Evolutionary conservation across 2,113 vertebrate species (phyloP).

Genomic region (Burhinus oedicnemus): DNA sequence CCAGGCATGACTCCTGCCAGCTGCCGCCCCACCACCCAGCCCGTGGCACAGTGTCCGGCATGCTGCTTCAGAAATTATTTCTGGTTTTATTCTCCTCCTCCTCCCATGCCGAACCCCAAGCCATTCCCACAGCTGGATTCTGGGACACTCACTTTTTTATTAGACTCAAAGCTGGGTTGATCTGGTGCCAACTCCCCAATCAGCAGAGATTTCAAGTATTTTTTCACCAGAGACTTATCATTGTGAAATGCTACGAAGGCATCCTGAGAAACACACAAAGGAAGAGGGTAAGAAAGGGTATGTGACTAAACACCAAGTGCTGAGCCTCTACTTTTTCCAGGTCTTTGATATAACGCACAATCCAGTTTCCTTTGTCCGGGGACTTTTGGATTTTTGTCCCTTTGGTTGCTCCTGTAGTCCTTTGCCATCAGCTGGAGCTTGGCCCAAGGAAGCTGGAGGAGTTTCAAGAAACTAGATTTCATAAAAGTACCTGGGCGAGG

Average conservation of each 20-base stretch:
- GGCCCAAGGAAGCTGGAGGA: slow-evolving; percentile 20
- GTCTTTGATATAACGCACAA: neutral
- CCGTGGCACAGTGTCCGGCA: rapidly evolving
- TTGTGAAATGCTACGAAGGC: slow-evolving; percentile 80
- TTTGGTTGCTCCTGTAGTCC: neutral
- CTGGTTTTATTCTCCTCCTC: neutral
- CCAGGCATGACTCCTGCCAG: neutral
- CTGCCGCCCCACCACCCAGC: neutral
- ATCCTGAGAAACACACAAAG: slow-evolving; percentile 66
- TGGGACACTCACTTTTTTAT: slow-evolving; percentile 77
- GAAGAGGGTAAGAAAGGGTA: neutral
- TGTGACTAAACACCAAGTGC: rapidly evolving
- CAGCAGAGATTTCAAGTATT: slow-evolving; percentile 76
- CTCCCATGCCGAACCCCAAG: neutral
- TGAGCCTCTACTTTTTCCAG: neutral
- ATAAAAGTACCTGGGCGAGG: slow-evolving; percentile 6
- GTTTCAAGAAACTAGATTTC: slow-evolving; percentile 10
- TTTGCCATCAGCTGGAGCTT: neutral
- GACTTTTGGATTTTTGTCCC: neutral
- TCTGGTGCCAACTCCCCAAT: slow-evolving; percentile 81
- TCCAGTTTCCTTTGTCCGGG: neutral
- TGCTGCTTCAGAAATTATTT: neutral
- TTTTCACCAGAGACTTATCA: slow-evolving; percentile 72
- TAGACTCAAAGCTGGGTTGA: slow-evolving; percentile 78
- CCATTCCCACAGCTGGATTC: neutral